A percentile compares a stretch with the other conserved stretches of the same genome.
Evolutionary conservation across 2,888 invertebrate genomes (phyloP).

Genomic region (Tridacna crocea): DNA sequence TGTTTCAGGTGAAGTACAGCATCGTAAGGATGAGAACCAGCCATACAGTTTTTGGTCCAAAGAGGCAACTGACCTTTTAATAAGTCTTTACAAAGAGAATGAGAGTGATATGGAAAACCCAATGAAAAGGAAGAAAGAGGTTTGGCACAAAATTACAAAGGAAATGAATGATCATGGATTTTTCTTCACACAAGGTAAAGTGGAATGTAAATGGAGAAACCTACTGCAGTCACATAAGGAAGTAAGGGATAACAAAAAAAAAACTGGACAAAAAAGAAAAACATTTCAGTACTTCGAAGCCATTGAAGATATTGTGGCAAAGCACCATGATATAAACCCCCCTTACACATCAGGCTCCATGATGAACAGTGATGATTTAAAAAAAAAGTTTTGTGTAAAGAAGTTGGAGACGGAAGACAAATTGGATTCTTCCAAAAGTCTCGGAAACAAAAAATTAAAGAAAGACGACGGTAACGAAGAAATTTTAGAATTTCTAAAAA

Average conservation of each 20-base stretch:
- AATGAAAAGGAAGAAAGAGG: slow-evolving; percentile 7
- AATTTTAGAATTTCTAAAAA: too few species aligned
- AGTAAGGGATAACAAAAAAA: not conserved
- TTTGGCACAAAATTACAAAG: slow-evolving; percentile 11
- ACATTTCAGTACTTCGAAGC: not conserved
- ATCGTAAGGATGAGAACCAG: too few species aligned
- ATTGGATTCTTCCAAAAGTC: too few species aligned
- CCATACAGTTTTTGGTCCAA: slow-evolving; percentile 2
- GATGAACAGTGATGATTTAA: not conserved
- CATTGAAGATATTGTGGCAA: slow-evolving; percentile 10
- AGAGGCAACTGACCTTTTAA: slow-evolving; percentile 17
- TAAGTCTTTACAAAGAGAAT: slow-evolving; percentile 12
- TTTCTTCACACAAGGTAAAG: not conserved
- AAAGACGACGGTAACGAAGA: too few species aligned
- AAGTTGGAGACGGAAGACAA: too few species aligned
- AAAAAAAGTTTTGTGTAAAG: too few species aligned
- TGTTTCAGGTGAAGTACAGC: too few species aligned
- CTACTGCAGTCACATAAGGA: not conserved
- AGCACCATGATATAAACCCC: slow-evolving; percentile 11
- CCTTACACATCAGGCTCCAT: not conserved
- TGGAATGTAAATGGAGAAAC: not conserved
- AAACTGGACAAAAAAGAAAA: not conserved
- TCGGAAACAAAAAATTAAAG: too few species aligned
- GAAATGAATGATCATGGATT: slow-evolving; percentile 1
- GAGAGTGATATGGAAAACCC: slow-evolving; percentile 21